phyloP scores from a whole-genome alignment of 1,140 invertebrate species.

The Atta texana region DNA sequence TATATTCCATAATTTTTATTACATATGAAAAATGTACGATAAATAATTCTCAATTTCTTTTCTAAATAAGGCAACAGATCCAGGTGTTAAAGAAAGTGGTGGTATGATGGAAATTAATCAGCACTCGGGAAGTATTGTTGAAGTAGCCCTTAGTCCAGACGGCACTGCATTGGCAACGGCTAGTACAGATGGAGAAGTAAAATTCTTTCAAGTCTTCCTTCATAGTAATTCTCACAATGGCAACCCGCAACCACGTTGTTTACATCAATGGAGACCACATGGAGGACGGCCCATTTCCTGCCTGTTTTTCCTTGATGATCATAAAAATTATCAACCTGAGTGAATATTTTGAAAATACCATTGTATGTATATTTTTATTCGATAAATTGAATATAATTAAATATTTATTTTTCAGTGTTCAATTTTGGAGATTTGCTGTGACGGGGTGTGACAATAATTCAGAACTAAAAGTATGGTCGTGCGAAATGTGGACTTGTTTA shows the following conservation, averaged over 20 bases:
- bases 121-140: constrained; percentile 91
- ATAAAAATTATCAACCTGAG: constrained; percentile 93
- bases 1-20: constrained; percentile 37
- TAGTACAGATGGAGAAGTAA: constrained; percentile 94
- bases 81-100: constrained; percentile 77
- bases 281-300: constrained; percentile 93
- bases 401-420: constrained; percentile 87
- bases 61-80: constrained; percentile 77
- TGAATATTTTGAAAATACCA: constrained; percentile 86
- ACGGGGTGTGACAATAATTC: constrained; percentile 96
- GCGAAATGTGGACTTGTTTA: constrained; percentile 96
- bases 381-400: constrained; percentile 11
- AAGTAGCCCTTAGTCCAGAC: constrained; percentile 96
- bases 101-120: constrained; percentile 89
- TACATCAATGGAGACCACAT: constrained; percentile 97
- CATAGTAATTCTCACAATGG: constrained; percentile 71
- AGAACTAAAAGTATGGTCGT: constrained; percentile 97
- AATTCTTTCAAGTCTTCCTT: constrained; percentile 94
- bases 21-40: constrained; percentile 30
- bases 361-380: neutral
- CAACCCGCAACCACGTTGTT: constrained; percentile 89
- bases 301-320: constrained; percentile 97
- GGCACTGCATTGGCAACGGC: constrained; percentile 96
- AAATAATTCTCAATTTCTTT: constrained; percentile 66
- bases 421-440: constrained; percentile 97